Conservation (phyloP, 2,797 vertebrate genomes). For the Falco columbarius region DNA sequence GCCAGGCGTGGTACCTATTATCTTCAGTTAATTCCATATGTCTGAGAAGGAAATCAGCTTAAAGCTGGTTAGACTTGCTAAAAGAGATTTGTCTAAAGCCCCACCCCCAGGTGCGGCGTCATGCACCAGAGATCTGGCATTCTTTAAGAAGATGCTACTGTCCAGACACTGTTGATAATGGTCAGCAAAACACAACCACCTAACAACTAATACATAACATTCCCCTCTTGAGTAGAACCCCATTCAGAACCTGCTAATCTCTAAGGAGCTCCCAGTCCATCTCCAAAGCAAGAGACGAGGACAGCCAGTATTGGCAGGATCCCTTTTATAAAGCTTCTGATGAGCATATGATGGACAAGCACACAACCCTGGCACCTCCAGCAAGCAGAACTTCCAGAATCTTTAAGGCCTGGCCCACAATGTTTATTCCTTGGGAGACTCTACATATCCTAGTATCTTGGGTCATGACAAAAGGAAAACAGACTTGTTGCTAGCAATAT, state of each 20-base stretch:
- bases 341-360: background rate
- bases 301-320: background rate
- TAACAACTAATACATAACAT: background rate
- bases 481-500: background rate
- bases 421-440: background rate
- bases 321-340: background rate
- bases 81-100: background rate
- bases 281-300: background rate
- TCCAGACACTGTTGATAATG: background rate
- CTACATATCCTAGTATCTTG: background rate
- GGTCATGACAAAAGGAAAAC: background rate
- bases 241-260: background rate
- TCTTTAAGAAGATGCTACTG: background rate
- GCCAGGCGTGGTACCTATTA: background rate
- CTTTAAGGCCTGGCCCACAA: background rate
- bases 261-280: background rate
- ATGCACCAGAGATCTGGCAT: background rate
- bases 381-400: background rate
- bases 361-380: background rate
- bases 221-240: background rate
- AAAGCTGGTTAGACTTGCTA: conserved; percentile 9
- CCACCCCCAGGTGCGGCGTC: background rate
- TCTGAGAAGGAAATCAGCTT: conserved; percentile 53
- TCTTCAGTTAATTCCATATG: conserved; percentile 7
- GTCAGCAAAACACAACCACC: background rate